A percentile compares a stretch with the other conserved stretches of the same genome.
Conservation (phyloP, 1,140 invertebrate species). For the Oncopeltus fasciatus region DNA sequence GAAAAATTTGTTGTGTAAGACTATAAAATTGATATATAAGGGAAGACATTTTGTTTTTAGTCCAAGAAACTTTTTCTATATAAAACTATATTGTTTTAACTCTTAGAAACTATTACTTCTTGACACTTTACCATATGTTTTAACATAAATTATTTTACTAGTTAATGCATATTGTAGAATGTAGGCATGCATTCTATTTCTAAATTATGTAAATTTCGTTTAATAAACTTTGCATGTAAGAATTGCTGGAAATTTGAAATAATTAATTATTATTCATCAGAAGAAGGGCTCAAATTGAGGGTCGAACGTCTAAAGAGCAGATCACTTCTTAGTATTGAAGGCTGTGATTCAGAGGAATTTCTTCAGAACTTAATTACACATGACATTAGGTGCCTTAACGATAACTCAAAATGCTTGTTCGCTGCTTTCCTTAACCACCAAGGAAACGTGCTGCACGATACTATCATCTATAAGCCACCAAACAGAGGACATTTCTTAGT, state of each 20-base stretch:
- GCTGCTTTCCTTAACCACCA: slow-evolving; percentile 66
- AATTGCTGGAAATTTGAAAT: too few relatives aligned
- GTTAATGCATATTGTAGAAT: neutral
- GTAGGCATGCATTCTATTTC: neutral
- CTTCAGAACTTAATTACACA: slow-evolving; percentile 77
- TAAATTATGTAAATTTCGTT: neutral
- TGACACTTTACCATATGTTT: too few relatives aligned
- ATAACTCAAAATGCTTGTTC: slow-evolving; percentile 49
- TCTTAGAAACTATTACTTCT: too few relatives aligned
- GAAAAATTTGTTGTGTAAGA: too few relatives aligned
- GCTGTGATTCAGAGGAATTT: slow-evolving; percentile 47
- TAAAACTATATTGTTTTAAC: too few relatives aligned
- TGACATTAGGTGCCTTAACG: slow-evolving; percentile 57
- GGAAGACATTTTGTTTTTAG: too few relatives aligned
- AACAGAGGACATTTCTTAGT: slow-evolving; percentile 43
- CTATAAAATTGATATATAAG: too few relatives aligned
- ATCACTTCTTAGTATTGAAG: slow-evolving; percentile 40
- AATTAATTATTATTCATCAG: neutral
- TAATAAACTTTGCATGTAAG: too few relatives aligned
- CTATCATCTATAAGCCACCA: slow-evolving; percentile 55
- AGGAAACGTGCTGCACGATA: slow-evolving; percentile 73
- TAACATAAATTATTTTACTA: too few relatives aligned
- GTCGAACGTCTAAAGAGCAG: slow-evolving; percentile 32
- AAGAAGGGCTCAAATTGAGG: neutral
- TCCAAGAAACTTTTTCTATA: too few relatives aligned